Percentiles rank a stretch among this genome's conserved stretches.
phyloP scores from a whole-genome alignment of 2,888 invertebrate species.

The Thumatha senex region DNA sequence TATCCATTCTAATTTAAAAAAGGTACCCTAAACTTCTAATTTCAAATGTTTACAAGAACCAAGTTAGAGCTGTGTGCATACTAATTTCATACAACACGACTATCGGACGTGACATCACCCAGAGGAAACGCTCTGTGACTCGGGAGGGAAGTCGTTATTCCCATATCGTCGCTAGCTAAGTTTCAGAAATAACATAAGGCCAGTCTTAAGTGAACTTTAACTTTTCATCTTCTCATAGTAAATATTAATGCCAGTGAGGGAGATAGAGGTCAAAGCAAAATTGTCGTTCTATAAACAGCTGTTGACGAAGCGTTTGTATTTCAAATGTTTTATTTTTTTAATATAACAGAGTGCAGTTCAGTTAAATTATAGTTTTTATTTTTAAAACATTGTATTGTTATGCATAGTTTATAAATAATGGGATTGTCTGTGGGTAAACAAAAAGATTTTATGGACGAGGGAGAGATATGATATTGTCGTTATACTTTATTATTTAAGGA shows the following conservation, averaged over 20 bases:
- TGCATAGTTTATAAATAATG: conserved; percentile 17
- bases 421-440: conserved; percentile 8
- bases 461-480: too few relatives aligned
- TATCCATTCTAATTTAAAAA: too few relatives aligned
- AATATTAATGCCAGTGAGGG: conserved; percentile 13
- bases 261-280: conserved; percentile 43
- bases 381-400: conserved; percentile 19
- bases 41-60: background rate
- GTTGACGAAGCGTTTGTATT: conserved; percentile 65
- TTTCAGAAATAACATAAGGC: conserved; percentile 64
- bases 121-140: conserved; percentile 69
- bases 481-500: too few relatives aligned
- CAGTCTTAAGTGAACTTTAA: conserved; percentile 31
- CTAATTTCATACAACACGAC: conserved; percentile 29
- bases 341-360: conserved; percentile 30
- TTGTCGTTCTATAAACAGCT: conserved; percentile 74
- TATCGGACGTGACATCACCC: conserved; percentile 69
- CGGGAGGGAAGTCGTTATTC: conserved; percentile 72
- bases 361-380: conserved; percentile 31
- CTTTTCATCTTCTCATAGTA: conserved; percentile 12
- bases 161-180: conserved; percentile 61
- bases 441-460: background rate
- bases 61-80: background rate
- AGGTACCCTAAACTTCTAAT: background rate
- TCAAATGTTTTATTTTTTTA: conserved; percentile 41